Percentiles rank a stretch among this genome's conserved stretches.
phyloP scores from a whole-genome alignment of 2,113 vertebrate species.

The Paracanthobrama guichenoti region DNA sequence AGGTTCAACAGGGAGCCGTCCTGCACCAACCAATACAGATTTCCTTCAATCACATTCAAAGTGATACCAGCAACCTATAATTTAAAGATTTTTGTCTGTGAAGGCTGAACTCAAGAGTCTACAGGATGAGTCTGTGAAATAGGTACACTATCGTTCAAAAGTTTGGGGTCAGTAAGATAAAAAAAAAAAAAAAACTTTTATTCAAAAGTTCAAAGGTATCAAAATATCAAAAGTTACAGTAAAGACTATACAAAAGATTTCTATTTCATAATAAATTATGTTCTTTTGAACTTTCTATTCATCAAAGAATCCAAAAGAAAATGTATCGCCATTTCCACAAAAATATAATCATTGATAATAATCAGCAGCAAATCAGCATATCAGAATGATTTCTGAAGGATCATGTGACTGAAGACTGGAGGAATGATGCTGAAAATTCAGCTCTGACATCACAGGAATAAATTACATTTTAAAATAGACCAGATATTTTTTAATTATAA shows the following conservation, averaged over 20 bases:
- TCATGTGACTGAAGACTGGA: background rate
- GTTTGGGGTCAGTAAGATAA: background rate
- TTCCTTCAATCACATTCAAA: constrained; percentile 66
- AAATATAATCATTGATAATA: background rate
- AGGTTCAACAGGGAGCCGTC: constrained; percentile 69
- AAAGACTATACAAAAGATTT: too few relatives aligned
- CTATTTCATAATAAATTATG: too few relatives aligned
- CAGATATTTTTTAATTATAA: background rate
- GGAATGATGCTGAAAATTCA: background rate
- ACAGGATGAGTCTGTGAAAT: background rate
- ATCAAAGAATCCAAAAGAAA: too few relatives aligned
- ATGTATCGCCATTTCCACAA: too few relatives aligned
- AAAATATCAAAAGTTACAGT: too few relatives aligned
- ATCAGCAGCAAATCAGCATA: background rate
- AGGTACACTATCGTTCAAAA: constrained; percentile 7
- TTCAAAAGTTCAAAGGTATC: too few relatives aligned
- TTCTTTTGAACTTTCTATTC: too few relatives aligned
- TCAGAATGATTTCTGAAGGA: background rate
- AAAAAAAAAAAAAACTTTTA: too few relatives aligned
- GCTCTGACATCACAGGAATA: too few relatives aligned
- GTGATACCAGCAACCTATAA: constrained; percentile 73
- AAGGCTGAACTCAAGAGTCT: too few relatives aligned
- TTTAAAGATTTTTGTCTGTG: too few relatives aligned
- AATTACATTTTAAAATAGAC: background rate
- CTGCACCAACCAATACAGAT: constrained; percentile 78